Base-by-base conservation (phyloP, 92 coral and sea anemone genomes). In the Actinostola sp. region DNA sequence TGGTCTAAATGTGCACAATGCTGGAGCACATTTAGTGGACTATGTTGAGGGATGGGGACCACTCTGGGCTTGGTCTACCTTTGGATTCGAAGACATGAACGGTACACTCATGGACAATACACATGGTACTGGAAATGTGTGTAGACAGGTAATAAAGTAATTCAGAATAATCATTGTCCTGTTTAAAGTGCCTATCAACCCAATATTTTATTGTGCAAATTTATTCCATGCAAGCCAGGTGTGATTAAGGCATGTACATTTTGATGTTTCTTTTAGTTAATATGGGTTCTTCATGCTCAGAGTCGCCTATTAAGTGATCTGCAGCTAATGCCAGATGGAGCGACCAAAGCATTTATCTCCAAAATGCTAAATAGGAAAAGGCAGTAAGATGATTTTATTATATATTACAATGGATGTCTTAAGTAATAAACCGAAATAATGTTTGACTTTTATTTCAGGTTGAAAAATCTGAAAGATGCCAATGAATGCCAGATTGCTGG, bases 61-160 rank as follows among this genome's bases (percentile, higher is more conserved):
- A 52, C 68, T 85, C 60, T 86, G 84, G 84, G 87, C 87, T 13
- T 86, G 87, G 91, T 75, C 84, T 35, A 68, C 78, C 15, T 86
- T 86, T 74, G 86, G 78, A 0, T 86, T 86, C 34, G 86, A n/a
- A n/a, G n/a, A n/a, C n/a, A n/a, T n/a, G n/a, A n/a, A n/a, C n/a
- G n/a, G n/a, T n/a, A n/a, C n/a, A 85, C 16, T 86, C 31, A 64
- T 73, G 69, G 69, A 76, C 35, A 57, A 30, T 43, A 35, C 67
- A 17, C 91, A 81, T 76, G 91, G 91, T 10, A 86, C 87, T 38
- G 91, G 87, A 64, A 81, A 81, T 80, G 88, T 77, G 20, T 79
- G 86, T 32, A 51, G 67, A 31, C 82, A 85, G 80, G 84, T 72
- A 52, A 36, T 36, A 36, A 36, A 36, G 42, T 36, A 36, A 4